phyloP scores from a whole-genome alignment of 1,140 invertebrate genomes.

The Heliconius himera region DNA sequence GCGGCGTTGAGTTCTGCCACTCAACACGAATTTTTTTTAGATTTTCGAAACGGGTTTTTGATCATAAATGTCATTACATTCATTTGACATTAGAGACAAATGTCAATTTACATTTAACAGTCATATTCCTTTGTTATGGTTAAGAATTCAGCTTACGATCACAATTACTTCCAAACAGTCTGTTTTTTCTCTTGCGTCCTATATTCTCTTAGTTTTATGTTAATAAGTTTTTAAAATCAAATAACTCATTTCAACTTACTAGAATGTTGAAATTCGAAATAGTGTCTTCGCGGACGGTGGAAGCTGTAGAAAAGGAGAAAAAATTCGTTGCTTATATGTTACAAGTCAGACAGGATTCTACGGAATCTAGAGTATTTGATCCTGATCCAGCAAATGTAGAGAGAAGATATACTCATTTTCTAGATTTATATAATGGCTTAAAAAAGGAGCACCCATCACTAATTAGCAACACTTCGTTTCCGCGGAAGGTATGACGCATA shows the following conservation, averaged over 20 bases:
- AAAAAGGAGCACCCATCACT: slow-evolving; percentile 83
- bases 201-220: not conserved
- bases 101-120: not conserved
- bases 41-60: no score
- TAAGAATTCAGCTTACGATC: not conserved
- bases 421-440: slow-evolving; percentile 85
- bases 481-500: slow-evolving; percentile 84
- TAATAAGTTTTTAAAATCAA: not conserved
- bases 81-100: slow-evolving; percentile 9
- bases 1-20: no score
- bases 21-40: no score
- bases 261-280: slow-evolving; percentile 76
- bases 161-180: not conserved
- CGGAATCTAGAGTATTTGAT: slow-evolving; percentile 75
- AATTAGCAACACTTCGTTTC: slow-evolving; percentile 85
- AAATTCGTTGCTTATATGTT: slow-evolving; percentile 85
- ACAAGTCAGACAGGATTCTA: slow-evolving; percentile 81
- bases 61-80: not conserved
- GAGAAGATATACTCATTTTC: slow-evolving; percentile 89
- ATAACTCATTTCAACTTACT: slow-evolving; percentile 2
- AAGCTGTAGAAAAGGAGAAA: slow-evolving; percentile 81
- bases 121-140: slow-evolving; percentile 3
- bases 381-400: slow-evolving; percentile 85
- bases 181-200: not conserved
- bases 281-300: slow-evolving; percentile 68